Base-by-base conservation (phyloP, 2,888 invertebrate species). In the Drosophila colorata region DNA sequence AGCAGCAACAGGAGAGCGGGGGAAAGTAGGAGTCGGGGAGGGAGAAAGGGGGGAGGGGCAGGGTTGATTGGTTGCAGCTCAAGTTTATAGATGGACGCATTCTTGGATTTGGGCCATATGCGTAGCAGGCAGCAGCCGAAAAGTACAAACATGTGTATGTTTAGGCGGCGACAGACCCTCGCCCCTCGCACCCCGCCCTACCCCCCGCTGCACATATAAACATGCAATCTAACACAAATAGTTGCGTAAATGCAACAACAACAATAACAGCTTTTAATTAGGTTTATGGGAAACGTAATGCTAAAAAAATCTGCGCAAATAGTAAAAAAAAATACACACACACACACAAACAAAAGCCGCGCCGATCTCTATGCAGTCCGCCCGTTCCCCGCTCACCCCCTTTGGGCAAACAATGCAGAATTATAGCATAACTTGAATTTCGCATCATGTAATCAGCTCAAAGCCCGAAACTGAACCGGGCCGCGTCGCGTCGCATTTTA, bases 351-450 rank as follows among this genome's bases (percentile, higher is more conserved):
- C 28, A 51, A 69, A 46, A 60, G 43, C 51, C 18, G 11, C 52
- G 16, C 14, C 55, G 35, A 46, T 40, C 44, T 41, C 61, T 28
- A 58, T 40, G 16, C 5, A 11, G 9, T 35, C 8, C 9, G 16
- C 28, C n/a, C 23, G 0, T 11, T 13, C 13, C 33, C 4, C 8
- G 9, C 13, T 33, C n/a, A 31, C 4, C 52, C 63, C 37, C 28
- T 23, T 7, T 4, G 16, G 38, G 40, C 59, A 48, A 74, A 83
- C 87, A 83, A 83, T 83, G 83, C 83, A 81, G 83, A 83, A 83
- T 87, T 85, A 87, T 87, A 87, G 85, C 83, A 85, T 87, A 83
- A 83, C 83, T 87, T 55, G 78, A 79, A 69, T 85, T 84, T 83
- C 79, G 79, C 82, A 77, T 87, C 87, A 83, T 87, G 82, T 83